Conservation (phyloP, 2,797 vertebrate species). For the Hapalemur alaotrensis region DNA sequence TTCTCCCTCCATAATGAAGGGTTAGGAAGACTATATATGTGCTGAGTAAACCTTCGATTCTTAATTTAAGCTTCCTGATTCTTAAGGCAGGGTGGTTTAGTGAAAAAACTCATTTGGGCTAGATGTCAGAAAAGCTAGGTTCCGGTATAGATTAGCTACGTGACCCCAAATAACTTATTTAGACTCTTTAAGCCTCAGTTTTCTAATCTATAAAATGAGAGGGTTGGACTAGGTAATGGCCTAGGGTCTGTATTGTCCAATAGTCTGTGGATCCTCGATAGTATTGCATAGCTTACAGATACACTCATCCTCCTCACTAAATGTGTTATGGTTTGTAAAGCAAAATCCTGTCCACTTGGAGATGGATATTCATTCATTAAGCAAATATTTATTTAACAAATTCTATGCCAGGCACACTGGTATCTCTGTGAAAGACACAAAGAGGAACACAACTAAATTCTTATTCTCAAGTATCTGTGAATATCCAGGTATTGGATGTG, state of each 20-base stretch:
- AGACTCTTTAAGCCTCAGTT: neutral
- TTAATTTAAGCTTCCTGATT: constrained; percentile 69
- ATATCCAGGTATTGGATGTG: neutral
- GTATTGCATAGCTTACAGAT: neutral
- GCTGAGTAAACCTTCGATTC: constrained; percentile 48
- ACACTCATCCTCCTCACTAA: neutral
- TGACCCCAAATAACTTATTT: constrained; percentile 44
- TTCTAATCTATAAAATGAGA: constrained; percentile 39
- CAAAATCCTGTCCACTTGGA: neutral
- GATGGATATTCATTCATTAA: neutral
- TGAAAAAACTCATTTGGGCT: constrained; percentile 39
- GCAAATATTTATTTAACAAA: neutral
- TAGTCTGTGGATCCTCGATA: neutral
- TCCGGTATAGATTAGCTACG: constrained; percentile 7
- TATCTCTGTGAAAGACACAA: neutral
- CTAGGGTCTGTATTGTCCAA: neutral
- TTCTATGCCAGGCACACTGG: neutral
- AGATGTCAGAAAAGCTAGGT: neutral
- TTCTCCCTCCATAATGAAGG: constrained; percentile 67
- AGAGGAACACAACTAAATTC: neutral
- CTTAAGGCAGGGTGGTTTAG: constrained; percentile 36
- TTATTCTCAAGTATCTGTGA: neutral
- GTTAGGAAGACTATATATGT: constrained; percentile 69
- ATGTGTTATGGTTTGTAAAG: neutral
- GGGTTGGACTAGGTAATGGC: neutral